These are phyloP conservation scores for Lochmaea crataegi DNA, from an alignment of 2,888 invertebrate genomes.

Conservation along the genomic window DNA sequence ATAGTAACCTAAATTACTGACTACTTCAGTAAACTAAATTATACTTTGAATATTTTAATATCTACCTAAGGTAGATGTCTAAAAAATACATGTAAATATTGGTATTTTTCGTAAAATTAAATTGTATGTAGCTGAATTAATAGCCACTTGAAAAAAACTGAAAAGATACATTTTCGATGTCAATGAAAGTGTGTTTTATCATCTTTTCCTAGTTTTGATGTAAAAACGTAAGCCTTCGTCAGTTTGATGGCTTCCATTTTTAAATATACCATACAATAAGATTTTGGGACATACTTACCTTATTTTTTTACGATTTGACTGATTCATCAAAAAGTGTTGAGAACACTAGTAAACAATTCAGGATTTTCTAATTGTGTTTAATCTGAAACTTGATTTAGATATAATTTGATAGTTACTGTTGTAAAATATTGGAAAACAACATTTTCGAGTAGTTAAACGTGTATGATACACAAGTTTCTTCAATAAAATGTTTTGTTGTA, in stretches of 20 bases:
- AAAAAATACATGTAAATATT: not conserved
- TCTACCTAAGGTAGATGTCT: not conserved
- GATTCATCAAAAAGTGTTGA: slow-evolving; percentile 29
- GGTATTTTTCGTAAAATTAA: not conserved
- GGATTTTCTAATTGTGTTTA: slow-evolving; percentile 26
- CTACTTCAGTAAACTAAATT: not conserved
- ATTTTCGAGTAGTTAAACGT: slow-evolving; percentile 48
- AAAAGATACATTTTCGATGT: not conserved
- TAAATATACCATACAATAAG: not conserved
- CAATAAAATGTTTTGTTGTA: slow-evolving; percentile 50
- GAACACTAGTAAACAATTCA: slow-evolving; percentile 24
- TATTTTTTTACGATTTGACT: slow-evolving; percentile 28
- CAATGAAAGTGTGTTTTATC: not conserved
- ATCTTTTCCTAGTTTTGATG: not conserved
- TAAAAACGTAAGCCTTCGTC: not conserved
- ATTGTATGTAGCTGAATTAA: not conserved
- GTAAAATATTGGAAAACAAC: slow-evolving; percentile 33
- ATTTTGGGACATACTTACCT: slow-evolving; percentile 5
- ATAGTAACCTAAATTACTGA: not conserved
- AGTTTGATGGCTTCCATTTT: not conserved
- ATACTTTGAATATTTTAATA: not conserved
- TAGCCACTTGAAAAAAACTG: not conserved
- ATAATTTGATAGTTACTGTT: slow-evolving; percentile 31
- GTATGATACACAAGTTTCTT: slow-evolving; percentile 46
- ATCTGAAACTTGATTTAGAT: slow-evolving; percentile 22